Evolutionary conservation across 2,888 invertebrate species (phyloP).

Genomic region (Thymelicus acteon): DNA sequence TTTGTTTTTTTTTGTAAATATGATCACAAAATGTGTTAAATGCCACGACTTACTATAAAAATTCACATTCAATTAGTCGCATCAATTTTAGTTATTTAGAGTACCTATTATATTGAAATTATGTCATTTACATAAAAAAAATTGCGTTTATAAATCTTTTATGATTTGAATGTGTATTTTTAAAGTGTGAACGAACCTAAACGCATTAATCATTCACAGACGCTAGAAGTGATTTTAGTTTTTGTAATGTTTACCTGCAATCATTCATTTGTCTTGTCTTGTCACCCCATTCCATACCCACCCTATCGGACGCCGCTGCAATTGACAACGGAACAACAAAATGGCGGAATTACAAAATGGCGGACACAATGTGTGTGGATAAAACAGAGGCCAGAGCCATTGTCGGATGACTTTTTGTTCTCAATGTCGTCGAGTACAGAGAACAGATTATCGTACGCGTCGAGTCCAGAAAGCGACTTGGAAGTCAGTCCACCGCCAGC

Average conservation of each 20-base stretch:
- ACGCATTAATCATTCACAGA: slow-evolving; percentile 76
- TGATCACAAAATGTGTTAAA: slow-evolving; percentile 63
- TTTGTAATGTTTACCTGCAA: slow-evolving; percentile 73
- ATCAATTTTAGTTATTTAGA: slow-evolving; percentile 37
- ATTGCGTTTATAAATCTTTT: no score
- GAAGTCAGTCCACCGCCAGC: slow-evolving; percentile 92
- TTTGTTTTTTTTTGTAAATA: slow-evolving; percentile 55
- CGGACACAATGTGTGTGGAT: slow-evolving; percentile 43
- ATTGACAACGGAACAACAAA: slow-evolving; percentile 48
- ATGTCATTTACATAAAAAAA: slow-evolving; percentile 18
- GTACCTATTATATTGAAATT: slow-evolving; percentile 22
- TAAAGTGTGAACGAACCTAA: slow-evolving; percentile 57
- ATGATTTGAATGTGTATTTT: slow-evolving; percentile 60
- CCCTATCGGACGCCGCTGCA: slow-evolving; percentile 69
- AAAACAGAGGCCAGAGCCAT: slow-evolving; percentile 95
- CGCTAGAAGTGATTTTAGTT: slow-evolving; percentile 72
- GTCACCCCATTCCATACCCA: slow-evolving; percentile 83
- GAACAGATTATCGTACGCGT: slow-evolving; percentile 96
- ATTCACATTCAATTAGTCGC: slow-evolving; percentile 51
- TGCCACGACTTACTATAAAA: slow-evolving; percentile 59
- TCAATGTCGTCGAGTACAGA: slow-evolving; percentile 94
- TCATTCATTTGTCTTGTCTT: slow-evolving; percentile 85
- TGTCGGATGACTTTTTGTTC: slow-evolving; percentile 99
- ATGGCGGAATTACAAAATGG: slow-evolving; percentile 63
- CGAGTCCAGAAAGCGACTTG: slow-evolving; percentile 97